Percentiles rank a stretch among this genome's conserved stretches.
These are phyloP conservation scores for Phoxinus dragarum DNA, from an alignment of 2,797 vertebrate genomes.

Conservation along the genomic window DNA sequence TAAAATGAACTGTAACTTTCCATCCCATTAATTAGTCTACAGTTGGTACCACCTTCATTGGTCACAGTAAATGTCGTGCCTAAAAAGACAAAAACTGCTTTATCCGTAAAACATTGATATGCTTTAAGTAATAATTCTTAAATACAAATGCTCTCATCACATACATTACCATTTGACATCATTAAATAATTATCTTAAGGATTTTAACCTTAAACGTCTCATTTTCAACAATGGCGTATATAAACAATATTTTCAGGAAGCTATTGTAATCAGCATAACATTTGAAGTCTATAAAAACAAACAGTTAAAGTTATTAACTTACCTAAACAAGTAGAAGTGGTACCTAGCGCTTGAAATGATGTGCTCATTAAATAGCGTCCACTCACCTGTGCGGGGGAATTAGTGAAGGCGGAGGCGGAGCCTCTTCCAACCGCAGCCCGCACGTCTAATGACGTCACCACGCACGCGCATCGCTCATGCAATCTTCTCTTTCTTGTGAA, in stretches of 20 bases:
- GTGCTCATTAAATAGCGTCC: conserved; percentile 61
- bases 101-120: neutral
- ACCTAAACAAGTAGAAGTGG: conserved; percentile 27
- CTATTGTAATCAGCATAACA: neutral
- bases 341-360: neutral
- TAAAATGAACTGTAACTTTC: neutral
- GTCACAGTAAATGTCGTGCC: neutral
- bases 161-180: neutral
- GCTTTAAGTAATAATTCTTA: neutral
- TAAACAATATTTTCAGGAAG: neutral
- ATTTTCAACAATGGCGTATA: neutral
- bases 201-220: neutral
- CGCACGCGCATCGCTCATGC: neutral
- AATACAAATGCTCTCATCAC: neutral
- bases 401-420: conserved; percentile 30
- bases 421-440: conserved; percentile 49
- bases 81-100: neutral
- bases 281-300: neutral
- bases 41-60: neutral
- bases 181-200: neutral
- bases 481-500: no score
- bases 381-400: conserved; percentile 62
- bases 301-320: neutral
- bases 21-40: neutral
- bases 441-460: neutral